phyloP scores from a whole-genome alignment of 2,888 invertebrate species.

The Creontiades dilutus region DNA sequence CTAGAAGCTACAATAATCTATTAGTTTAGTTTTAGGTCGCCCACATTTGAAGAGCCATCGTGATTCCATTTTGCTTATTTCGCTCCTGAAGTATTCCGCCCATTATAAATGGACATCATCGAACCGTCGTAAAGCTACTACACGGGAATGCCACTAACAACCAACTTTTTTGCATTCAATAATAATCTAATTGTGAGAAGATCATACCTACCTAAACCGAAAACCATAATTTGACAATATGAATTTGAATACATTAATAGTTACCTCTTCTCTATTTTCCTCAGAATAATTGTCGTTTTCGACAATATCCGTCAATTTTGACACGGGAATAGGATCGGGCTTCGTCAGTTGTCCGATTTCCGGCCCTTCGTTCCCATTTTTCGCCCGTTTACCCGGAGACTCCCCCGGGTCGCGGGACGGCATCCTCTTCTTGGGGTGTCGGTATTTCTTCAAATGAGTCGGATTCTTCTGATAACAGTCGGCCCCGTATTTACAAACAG shows the following conservation, averaged over 20 bases:
- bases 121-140: too few relatives aligned
- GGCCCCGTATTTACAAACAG: slow-evolving; percentile 86
- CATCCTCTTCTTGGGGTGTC: slow-evolving; percentile 83
- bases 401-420: slow-evolving; percentile 37
- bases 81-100: too few relatives aligned
- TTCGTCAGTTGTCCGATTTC: background rate
- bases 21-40: too few relatives aligned
- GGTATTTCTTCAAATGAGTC: slow-evolving; percentile 85
- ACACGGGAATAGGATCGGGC: background rate
- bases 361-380: slow-evolving; percentile 29
- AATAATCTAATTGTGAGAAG: too few relatives aligned
- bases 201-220: too few relatives aligned
- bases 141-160: too few relatives aligned
- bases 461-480: slow-evolving; percentile 91
- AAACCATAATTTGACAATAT: too few relatives aligned
- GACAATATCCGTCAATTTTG: slow-evolving; percentile 3
- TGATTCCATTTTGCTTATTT: too few relatives aligned
- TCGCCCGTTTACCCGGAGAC: slow-evolving; percentile 53
- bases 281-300: slow-evolving; percentile 3
- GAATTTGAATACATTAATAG: background rate
- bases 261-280: slow-evolving; percentile 6
- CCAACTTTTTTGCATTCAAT: too few relatives aligned
- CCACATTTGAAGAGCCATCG: too few relatives aligned
- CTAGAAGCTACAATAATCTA: too few relatives aligned
- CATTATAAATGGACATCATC: too few relatives aligned